Base-by-base conservation (phyloP, 2,797 vertebrate genomes). In the Yasuhikotakia modesta region DNA sequence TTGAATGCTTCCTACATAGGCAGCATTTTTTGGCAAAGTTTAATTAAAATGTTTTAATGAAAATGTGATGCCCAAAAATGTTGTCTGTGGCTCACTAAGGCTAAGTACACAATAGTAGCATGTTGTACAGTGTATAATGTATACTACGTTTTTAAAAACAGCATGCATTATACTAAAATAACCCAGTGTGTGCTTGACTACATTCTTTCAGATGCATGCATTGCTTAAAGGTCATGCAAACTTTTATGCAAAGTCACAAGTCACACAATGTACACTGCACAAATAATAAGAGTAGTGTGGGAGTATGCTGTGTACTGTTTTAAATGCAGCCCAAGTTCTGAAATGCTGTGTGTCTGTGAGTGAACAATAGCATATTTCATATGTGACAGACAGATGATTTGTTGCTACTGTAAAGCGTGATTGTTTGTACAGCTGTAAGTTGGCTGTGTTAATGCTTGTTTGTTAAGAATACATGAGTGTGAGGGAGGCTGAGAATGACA, bases 321-420 rank as follows among this genome's bases (percentile, higher is more conserved):
- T 63, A 2, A 46, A 21, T 16, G 46, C 24, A 11, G 3, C 70
- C 17, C 46, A 50, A 24, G 70, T 73, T 63, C 48, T 73, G 53
- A 73, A 73, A 61, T 27, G 10, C 24, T 17, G 22, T 14, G 8
- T 45, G 21, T 64, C 45, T 17, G 30, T 13, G 43, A 27, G 58
- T 0, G 19, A 73, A 68, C 69, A 70, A 70, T 69, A 73, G 61
- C 71, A 30, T 66, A 65, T 60, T 21, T 45, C 24, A 72, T 21
- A 78, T 7, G 24, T 73, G 63, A 66, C 3, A 5, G 67, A 71
- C 67, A 71, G 43, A 73, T 65, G 63, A 13, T 46, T 83, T 63
- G 35, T 75, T 80, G 57, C 69, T 74, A 61, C 65, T 76, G 81
- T 67, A 61, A 60, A 77, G 72, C 17, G 27, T 58, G 48, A 76